Evolutionary conservation across 2,797 vertebrate species (phyloP).

Genomic region (Ataeniobius toweri): DNA sequence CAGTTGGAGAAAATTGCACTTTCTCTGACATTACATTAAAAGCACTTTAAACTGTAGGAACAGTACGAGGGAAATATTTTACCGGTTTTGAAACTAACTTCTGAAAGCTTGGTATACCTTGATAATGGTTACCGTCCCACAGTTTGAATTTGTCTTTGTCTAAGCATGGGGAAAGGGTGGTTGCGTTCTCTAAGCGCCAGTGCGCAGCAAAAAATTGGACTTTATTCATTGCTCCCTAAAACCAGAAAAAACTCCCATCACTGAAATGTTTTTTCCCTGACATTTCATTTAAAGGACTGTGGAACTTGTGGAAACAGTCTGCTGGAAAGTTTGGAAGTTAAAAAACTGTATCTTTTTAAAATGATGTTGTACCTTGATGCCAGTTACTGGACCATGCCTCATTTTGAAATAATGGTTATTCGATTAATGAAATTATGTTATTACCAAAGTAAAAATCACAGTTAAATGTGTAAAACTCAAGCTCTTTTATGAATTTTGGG

Average conservation of each 20-base stretch:
- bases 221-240: background rate
- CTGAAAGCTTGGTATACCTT: background rate
- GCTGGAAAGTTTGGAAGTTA: background rate
- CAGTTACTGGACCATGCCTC: no score
- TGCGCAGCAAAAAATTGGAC: background rate
- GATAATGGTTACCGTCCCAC: background rate
- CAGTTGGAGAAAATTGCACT: no score
- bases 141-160: background rate
- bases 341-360: background rate
- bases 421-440: background rate
- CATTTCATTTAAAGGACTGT: background rate
- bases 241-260: background rate
- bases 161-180: background rate
- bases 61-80: no score
- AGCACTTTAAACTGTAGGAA: background rate
- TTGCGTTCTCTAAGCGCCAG: background rate
- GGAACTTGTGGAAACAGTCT: background rate
- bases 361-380: background rate
- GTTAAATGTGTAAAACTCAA: background rate
- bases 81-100: no score
- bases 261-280: background rate
- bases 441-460: background rate
- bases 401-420: background rate
- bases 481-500: background rate
- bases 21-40: background rate